Base-by-base conservation (phyloP, 2,888 invertebrate genomes). In the Graphium colonna region DNA sequence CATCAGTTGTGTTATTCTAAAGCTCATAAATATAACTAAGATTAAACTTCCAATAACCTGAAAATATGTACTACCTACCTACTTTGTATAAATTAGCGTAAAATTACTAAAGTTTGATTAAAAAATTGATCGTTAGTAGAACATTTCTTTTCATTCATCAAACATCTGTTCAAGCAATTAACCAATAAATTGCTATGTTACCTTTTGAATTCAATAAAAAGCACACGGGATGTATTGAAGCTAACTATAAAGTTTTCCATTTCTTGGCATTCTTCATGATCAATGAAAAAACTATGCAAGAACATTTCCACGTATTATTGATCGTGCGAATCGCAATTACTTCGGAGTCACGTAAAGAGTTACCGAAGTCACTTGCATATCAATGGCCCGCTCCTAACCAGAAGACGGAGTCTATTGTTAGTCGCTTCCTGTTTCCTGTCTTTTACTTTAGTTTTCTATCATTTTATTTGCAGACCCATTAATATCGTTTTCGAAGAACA, bases 221-320 rank as follows among this genome's bases (percentile, higher is more conserved):
- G 9, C 7, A 33, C 18, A 45, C 36, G 33, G 36, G 45, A 36
- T 36, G 31, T 31, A 9, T 13, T n/a, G 41, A 49, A 41, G 49
- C 41, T 4, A 26, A 41, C 12, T 28, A 45, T 28, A 39, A 40
- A 39, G 44, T 39, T 47, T 26, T 46, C 21, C 40, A 40, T 53
- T 44, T 38, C 28, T 48, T 21, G 9, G 8, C 12, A 18, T 26
- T 39, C 10, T 1, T 52, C 9, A 16, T 33, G 31, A 33, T 44
- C 54, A 40, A 49, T 54, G 54, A 44, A 49, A 54, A 53, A 45
- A 49, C 45, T 39, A 12, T 16, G 31, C 31, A 44, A 49, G 21
- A 54, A 54, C 49, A 41, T 50, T 54, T 54, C 54, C 41, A 26
- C 49, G 44, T 54, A 54, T 54, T 54, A 44, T 54, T 21, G 31